A percentile compares a stretch with the other conserved stretches of the same genome.
Evolutionary conservation across 2,113 vertebrate genomes (phyloP).

Genomic region (Ancistrus triradiatus): DNA sequence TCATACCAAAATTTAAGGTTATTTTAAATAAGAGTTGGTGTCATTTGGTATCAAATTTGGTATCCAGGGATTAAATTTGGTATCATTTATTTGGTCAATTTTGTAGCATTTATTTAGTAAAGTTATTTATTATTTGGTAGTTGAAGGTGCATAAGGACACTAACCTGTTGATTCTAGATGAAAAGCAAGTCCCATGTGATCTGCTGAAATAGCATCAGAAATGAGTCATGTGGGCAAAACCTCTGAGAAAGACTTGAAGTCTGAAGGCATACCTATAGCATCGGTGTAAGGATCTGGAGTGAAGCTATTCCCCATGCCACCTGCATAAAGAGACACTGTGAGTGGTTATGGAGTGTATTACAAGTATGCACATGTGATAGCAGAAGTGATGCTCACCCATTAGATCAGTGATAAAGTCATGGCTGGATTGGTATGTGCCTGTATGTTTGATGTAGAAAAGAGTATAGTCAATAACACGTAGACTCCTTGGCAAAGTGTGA

Average conservation of each 20-base stretch:
- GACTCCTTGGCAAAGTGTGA: no score
- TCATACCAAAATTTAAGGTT: no score
- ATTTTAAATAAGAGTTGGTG: no score
- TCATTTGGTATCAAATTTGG: no score
- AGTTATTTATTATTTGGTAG: no score
- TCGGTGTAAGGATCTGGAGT: conserved; percentile 40
- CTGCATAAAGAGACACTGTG: conserved; percentile 44
- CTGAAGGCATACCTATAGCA: conserved; percentile 49
- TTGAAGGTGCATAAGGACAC: no score
- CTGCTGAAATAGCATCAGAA: conserved; percentile 39
- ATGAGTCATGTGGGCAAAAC: conserved; percentile 37
- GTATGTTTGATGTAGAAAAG: conserved; percentile 3
- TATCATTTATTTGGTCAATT: no score
- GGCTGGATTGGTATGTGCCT: conserved; percentile 54
- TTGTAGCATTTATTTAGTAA: no score
- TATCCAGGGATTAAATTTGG: neutral
- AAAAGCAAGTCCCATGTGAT: conserved; percentile 40
- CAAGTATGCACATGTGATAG: neutral
- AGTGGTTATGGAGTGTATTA: neutral
- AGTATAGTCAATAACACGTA: no score
- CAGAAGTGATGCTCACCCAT: conserved; percentile 50
- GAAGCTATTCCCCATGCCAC: conserved; percentile 45
- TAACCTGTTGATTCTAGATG: conserved; percentile 45
- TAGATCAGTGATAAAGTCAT: conserved; percentile 56
- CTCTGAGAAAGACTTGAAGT: conserved; percentile 13